Base-by-base conservation (phyloP, 2,888 invertebrate species). In the Labia minor region DNA sequence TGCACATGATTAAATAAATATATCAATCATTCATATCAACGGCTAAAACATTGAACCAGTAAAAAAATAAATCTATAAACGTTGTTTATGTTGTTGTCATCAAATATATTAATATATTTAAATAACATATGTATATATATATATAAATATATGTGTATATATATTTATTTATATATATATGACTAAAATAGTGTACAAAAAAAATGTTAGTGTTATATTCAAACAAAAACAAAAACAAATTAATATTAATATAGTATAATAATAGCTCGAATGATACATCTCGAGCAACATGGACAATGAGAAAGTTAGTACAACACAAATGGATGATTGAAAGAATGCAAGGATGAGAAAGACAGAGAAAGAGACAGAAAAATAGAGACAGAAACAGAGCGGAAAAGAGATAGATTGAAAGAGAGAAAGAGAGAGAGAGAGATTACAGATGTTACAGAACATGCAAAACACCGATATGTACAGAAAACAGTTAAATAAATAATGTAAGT, bases 241-340 rank as follows among this genome's bases (percentile, higher is more conserved):
- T 8, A 67, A 64, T 62, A 63, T 19, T 18, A 63, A 69, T 65
- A 68, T 21, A 68, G 61, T 11, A 49, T 18, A 21, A 67, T 11
- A 37, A n/a, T 14, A 62, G 19, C n/a, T 8, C 19, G n/a, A 20
- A 21, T 19, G 21, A n/a, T 19, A 64, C 19, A n/a, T 6, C 11
- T 26, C 19, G 19, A 64, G 64, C 21, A 64, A n/a, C n/a, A n/a
- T n/a, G n/a, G n/a, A 63, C n/a, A 33, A 16, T 26, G n/a, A 62
- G 14, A 4, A 62, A 18, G 18, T 3, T 11, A 6, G 18, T 19
- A 64, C 21, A 19, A 21, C 21, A 64, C 18, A 64, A 64, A 26
- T 26, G 0, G 21, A 37, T 37, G 49, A 66, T 33, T 37, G 66
- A 62, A 26, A 62, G n/a, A 61, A 66, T 26, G 62, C 26, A 66